Evolutionary conservation across 2,888 invertebrate species (phyloP), one percentile per base, ranked within the genome.

Genomic region (Erebia epiphron): DNA sequence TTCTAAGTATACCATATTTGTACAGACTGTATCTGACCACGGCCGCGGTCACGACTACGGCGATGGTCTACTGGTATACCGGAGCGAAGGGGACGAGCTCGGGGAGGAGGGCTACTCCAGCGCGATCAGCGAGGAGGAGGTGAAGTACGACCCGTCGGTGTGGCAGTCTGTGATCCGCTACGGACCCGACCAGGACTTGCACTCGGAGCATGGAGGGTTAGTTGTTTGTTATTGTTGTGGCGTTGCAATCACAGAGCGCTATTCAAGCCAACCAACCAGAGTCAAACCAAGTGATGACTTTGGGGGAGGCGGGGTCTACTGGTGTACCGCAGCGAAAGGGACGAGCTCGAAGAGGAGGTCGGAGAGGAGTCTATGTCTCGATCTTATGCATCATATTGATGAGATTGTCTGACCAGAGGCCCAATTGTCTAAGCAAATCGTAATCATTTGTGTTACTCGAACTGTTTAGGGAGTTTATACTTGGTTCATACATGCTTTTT

Each of bases 101-200:
- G 88, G 78, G 0, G 87, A 86, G 0, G 91, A 91, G 79, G 96
- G 96, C 64, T 97, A 96, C 85, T 96, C 96, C 76, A 96, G 96
- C 80, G 95, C 95, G 71, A 95, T 95, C 73, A 96, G 95, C 79
- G 97, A 97, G 86, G 97, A 97, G 82, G 97, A 97, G 81, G 91
- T 93, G 50, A 96, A 96, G 82, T 96, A 95, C 81, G 95, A 95
- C 79, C 95, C 95, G 26, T 94, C 94, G 14, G 95, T 95, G 67
- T 96, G 96, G 96, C 96, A 96, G 83, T 95, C 95, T 41, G 95
- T 96, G 69, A 96, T 96, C 79, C 91, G 94, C 21, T 95, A 95
- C 80, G 94, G 94, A 0, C 92, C 94, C 0, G 94, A 94, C 71
- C 89, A 91, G 10, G 86, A 86, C 63, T 83, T 89, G 79, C 93